Evolutionary conservation across 2,113 vertebrate species (phyloP).

Genomic region (Lamprologus ornatipinnis): DNA sequence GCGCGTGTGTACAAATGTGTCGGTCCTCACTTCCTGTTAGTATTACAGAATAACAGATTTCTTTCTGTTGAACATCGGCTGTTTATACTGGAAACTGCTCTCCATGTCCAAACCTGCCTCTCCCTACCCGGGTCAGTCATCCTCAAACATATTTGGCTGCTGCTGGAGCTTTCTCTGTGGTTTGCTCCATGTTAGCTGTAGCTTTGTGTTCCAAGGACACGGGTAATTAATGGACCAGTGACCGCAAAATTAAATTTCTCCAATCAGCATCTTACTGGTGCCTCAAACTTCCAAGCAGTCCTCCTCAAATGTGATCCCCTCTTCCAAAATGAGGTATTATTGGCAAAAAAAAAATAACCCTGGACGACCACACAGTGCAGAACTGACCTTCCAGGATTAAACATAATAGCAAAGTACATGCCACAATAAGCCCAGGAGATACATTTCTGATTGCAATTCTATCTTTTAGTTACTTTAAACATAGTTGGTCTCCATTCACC

Average conservation of each 20-base stretch:
- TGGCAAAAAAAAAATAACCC: neutral
- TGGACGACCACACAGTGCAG: neutral
- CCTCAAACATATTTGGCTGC: neutral
- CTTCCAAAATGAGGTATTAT: neutral
- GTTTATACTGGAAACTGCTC: constrained; percentile 44
- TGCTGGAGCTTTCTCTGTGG: neutral
- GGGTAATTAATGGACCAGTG: neutral
- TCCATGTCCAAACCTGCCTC: constrained; percentile 4
- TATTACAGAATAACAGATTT: constrained; percentile 9
- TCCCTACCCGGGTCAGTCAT: neutral
- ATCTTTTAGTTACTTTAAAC: neutral
- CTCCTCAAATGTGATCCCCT: neutral
- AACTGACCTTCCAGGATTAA: neutral
- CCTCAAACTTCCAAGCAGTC: neutral
- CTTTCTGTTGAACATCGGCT: neutral
- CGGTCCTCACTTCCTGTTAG: constrained; percentile 23
- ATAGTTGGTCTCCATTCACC: neutral
- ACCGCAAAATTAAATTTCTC: neutral
- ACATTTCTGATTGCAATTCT: neutral
- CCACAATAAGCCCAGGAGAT: neutral
- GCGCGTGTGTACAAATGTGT: neutral
- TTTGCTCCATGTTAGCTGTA: neutral
- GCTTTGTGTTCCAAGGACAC: neutral
- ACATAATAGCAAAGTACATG: neutral
- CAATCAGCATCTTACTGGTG: neutral